Conservation (phyloP, 2,888 invertebrate genomes). For the Caenorhabditis panamensis region DNA sequence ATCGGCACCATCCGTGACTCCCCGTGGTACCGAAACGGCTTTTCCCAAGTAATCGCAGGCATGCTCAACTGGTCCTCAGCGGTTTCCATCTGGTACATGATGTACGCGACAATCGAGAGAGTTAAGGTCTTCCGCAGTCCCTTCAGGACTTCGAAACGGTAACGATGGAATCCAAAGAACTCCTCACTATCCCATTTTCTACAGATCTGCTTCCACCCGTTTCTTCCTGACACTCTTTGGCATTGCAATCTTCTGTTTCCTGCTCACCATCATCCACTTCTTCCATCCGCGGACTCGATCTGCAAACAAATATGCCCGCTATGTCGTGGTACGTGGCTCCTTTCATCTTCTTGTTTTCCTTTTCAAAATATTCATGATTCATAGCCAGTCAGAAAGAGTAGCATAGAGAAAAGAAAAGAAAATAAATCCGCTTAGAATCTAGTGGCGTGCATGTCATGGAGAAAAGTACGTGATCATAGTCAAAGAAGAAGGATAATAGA, state of each 20-base stretch:
- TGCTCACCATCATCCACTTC: constrained; percentile 63
- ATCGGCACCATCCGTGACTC: constrained; percentile 53
- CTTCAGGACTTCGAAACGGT: constrained; percentile 59
- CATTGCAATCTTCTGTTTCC: constrained; percentile 58
- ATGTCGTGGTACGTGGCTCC: constrained; percentile 47
- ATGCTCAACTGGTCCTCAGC: constrained; percentile 72
- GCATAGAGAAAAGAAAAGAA: neutral
- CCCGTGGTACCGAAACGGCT: constrained; percentile 60
- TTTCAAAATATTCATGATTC: constrained; percentile 8
- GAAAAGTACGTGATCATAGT: constrained; percentile 2
- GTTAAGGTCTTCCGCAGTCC: constrained; percentile 71
- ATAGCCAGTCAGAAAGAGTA: neutral
- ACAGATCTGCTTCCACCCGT: constrained; percentile 60
- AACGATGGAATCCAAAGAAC: no score
- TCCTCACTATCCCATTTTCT: neutral
- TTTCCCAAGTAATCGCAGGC: constrained; percentile 58
- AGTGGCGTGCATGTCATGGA: constrained; percentile 1
- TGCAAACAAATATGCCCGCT: constrained; percentile 38
- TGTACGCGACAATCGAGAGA: constrained; percentile 74
- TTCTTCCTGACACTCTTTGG: constrained; percentile 61
- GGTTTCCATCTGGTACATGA: constrained; percentile 74
- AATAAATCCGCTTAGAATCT: constrained; percentile 5
- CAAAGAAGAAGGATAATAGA: constrained; percentile 10
- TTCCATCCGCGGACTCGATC: constrained; percentile 41
- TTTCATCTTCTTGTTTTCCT: neutral